Percentiles rank a stretch among this genome's conserved stretches.
phyloP scores from a whole-genome alignment of 2,113 vertebrate genomes.

The Callopanchax toddi region DNA sequence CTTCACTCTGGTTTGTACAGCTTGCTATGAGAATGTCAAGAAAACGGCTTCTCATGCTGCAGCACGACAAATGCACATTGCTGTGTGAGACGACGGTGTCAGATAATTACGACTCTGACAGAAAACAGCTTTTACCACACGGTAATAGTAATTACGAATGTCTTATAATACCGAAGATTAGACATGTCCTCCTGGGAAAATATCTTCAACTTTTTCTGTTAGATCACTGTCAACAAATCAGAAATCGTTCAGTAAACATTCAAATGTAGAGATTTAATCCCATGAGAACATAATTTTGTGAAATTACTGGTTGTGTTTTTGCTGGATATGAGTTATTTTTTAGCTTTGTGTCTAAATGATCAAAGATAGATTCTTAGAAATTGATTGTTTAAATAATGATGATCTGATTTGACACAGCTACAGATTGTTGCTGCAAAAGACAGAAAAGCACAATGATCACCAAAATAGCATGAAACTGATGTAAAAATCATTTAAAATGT shows the following conservation, averaged over 20 bases:
- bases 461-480: no score
- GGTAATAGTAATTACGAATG: constrained; percentile 60
- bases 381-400: constrained; percentile 4
- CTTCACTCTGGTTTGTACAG: background rate
- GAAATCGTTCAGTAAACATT: constrained; percentile 48
- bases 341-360: background rate
- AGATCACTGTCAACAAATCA: constrained; percentile 53
- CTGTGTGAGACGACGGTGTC: constrained; percentile 30
- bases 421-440: no score
- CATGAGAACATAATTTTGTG: constrained; percentile 57
- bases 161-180: constrained; percentile 23
- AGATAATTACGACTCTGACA: constrained; percentile 46
- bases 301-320: constrained; percentile 19
- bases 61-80: constrained; percentile 51
- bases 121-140: constrained; percentile 68
- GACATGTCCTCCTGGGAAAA: constrained; percentile 58
- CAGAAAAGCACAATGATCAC: no score
- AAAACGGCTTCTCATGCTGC: constrained; percentile 56
- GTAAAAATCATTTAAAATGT: no score
- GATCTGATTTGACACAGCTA: background rate
- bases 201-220: constrained; percentile 30
- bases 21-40: constrained; percentile 52
- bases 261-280: constrained; percentile 49
- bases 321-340: constrained; percentile 8
- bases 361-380: background rate